Evolutionary conservation across 2,888 invertebrate species (phyloP), one percentile per base, ranked within the genome.

Genomic region (Oxycera nigricornis): DNA sequence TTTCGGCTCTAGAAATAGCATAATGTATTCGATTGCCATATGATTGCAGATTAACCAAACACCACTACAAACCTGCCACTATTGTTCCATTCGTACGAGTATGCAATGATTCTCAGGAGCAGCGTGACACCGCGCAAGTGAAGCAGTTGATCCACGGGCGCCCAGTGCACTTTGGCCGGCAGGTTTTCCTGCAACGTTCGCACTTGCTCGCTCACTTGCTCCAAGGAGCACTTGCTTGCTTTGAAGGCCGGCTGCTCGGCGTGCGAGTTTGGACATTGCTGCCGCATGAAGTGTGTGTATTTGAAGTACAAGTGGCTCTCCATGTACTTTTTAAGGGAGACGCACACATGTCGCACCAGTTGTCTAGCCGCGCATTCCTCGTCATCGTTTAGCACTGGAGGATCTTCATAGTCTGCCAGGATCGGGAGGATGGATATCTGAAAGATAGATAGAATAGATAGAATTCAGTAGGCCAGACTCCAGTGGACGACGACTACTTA

Each of bases 51-150:
- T n/a, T 50, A 50, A 4, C 7, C n/a, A 50, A 17, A 50, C 7
- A 9, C 52, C 52, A 68, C 73, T 26, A 68, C 72, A 24, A 26
- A 90, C 89, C 92, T 90, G 79, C 95, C 95, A 78, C 92, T 92
- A 82, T 92, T 94, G 85, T 94, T 95, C 96, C 97, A 97, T 80
- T 96, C 95, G 82, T 94, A 94, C 0, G 95, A 92, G 80, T 94
- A 92, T 0, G 94, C 94, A 22, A 97, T 92, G 2, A 97, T 92
- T 82, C 94, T 92, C 76, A 97, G 86, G 28, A 98, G 87, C 70
- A 96, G 87, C 0, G 91, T 88, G 17, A 95, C 90, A 0, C 95
- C 96, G 2, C 96, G 95, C 35, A 97, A 87, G 80, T 92, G 91
- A 76, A 94, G 86, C 30, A 98, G 88, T 79, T 95, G 92, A 82